phyloP scores from a whole-genome alignment of 1,140 invertebrate genomes.

The Eriocheir sinensis region DNA sequence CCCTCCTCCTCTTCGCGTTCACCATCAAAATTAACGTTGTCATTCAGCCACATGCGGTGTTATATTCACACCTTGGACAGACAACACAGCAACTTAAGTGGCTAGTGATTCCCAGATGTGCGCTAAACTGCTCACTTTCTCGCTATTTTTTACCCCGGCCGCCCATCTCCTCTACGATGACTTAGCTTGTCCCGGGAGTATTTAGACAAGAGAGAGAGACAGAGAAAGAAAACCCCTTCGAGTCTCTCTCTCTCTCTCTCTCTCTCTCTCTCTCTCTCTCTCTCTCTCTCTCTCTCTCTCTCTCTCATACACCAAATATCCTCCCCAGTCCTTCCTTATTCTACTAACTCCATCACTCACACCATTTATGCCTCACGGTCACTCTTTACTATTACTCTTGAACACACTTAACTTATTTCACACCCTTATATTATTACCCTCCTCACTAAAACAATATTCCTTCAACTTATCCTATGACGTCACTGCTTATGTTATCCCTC shows the following conservation, averaged over 20 bases:
- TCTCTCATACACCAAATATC: background rate
- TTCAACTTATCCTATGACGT: too few species aligned
- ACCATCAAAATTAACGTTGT: too few species aligned
- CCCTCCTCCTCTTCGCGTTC: too few species aligned
- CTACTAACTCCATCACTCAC: background rate
- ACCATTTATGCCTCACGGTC: too few species aligned
- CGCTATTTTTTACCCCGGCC: background rate
- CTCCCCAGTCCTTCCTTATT: background rate
- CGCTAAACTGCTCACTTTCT: background rate
- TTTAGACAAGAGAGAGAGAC: background rate
- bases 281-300: conserved; percentile 57
- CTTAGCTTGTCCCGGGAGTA: background rate
- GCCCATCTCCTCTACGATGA: background rate
- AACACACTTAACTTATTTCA: too few species aligned
- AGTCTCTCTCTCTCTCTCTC: background rate
- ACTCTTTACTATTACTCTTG: too few species aligned
- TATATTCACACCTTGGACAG: background rate
- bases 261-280: conserved; percentile 54
- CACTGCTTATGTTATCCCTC: too few species aligned
- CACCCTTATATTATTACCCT: too few species aligned
- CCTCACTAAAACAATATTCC: too few species aligned
- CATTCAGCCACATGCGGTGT: background rate
- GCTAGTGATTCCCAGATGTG: background rate
- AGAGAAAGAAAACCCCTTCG: background rate
- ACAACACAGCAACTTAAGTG: background rate